A percentile compares a stretch with the other conserved stretches of the same genome.
These are phyloP conservation scores for Pseudoatta argentina DNA, from an alignment of 1,140 invertebrate species.

Conservation along the genomic window DNA sequence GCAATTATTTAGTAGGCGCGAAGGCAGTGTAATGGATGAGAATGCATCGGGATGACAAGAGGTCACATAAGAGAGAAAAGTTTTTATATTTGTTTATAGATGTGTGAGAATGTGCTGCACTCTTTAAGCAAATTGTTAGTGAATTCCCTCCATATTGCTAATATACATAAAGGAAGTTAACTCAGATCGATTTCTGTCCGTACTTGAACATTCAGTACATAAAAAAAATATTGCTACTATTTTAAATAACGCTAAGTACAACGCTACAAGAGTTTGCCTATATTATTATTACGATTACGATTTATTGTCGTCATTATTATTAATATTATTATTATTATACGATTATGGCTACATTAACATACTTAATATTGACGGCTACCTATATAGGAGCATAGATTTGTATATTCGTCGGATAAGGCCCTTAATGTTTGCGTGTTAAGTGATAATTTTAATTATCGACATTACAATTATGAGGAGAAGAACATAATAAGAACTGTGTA, in stretches of 20 bases:
- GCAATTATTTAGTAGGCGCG: background rate
- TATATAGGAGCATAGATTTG: slow-evolving; percentile 79
- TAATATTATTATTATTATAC: slow-evolving; percentile 69
- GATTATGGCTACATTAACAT: slow-evolving; percentile 68
- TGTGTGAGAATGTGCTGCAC: slow-evolving; percentile 80
- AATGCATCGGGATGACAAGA: slow-evolving; percentile 56
- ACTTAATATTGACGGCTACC: slow-evolving; percentile 71
- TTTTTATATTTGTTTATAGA: slow-evolving; percentile 86
- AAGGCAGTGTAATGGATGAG: slow-evolving; percentile 45
- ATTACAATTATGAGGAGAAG: slow-evolving; percentile 62
- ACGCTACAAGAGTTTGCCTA: slow-evolving; percentile 83
- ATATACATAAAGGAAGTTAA: slow-evolving; percentile 75
- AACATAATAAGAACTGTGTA: slow-evolving; percentile 65
- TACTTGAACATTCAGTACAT: slow-evolving; percentile 81
- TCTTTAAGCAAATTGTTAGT: slow-evolving; percentile 84
- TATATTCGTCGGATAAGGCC: slow-evolving; percentile 82
- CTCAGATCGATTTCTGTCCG: slow-evolving; percentile 81
- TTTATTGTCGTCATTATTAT: slow-evolving; percentile 76
- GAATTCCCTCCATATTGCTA: slow-evolving; percentile 86
- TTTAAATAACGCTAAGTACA: slow-evolving; percentile 86
- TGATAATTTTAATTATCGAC: slow-evolving; percentile 77
- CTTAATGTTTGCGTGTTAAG: slow-evolving; percentile 80
- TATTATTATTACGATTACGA: slow-evolving; percentile 77
- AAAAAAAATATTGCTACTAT: slow-evolving; percentile 81
- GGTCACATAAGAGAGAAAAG: slow-evolving; percentile 70